A percentile compares a stretch with the other conserved stretches of the same genome.
Evolutionary conservation across 2,797 vertebrate genomes (phyloP).

Genomic region (Mus caroli): DNA sequence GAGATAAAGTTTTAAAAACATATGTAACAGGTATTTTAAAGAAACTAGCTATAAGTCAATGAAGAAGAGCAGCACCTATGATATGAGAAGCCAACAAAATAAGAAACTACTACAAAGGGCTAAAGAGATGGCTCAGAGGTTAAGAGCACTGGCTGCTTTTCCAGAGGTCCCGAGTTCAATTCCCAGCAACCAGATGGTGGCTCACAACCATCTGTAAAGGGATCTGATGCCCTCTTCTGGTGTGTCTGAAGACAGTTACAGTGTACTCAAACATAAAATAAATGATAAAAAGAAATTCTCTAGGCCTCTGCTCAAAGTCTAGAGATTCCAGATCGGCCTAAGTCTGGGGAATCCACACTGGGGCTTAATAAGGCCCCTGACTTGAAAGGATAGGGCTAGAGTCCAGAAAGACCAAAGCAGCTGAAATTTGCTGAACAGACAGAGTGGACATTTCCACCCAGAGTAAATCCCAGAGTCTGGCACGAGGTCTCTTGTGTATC

Average conservation of each 20-base stretch:
- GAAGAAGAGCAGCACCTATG: not conserved
- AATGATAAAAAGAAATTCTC: too few relatives aligned
- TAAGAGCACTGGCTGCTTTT: too few relatives aligned
- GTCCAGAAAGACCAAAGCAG: not conserved
- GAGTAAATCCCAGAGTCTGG: not conserved
- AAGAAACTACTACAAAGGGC: not conserved
- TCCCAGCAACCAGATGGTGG: too few relatives aligned
- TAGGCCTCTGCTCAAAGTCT: not conserved
- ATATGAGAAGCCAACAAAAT: not conserved
- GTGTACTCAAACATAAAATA: too few relatives aligned
- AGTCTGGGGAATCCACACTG: not conserved
- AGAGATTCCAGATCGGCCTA: not conserved
- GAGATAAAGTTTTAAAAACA: constrained; percentile 15
- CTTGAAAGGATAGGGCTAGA: not conserved
- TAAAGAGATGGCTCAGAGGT: too few relatives aligned
- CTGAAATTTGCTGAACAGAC: not conserved
- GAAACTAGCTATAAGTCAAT: not conserved
- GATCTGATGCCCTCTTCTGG: too few relatives aligned
- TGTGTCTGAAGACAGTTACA: too few relatives aligned
- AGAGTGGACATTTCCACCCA: not conserved
- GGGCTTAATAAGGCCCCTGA: not conserved
- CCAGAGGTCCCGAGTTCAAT: too few relatives aligned
- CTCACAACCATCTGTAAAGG: too few relatives aligned
- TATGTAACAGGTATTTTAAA: not conserved
- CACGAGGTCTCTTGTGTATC: not conserved